These are phyloP conservation scores for Drosophila kuntzei DNA, from an alignment of 2,888 invertebrate genomes.

Conservation along the genomic window DNA sequence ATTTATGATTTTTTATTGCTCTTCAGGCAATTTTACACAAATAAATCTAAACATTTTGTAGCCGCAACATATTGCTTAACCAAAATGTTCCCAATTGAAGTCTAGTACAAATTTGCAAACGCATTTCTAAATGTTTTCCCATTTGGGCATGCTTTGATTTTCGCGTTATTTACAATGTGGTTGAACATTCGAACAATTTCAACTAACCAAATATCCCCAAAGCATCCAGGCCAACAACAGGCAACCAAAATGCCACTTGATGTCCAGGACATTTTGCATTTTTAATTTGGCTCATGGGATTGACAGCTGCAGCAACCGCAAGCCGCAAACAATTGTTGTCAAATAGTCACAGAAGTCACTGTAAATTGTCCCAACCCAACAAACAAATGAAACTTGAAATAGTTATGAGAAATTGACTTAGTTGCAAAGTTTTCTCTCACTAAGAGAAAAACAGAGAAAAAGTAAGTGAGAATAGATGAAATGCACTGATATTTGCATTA, in stretches of 20 bases:
- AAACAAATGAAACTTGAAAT: slow-evolving; percentile 41
- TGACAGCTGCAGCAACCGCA: slow-evolving; percentile 42
- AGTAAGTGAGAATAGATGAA: slow-evolving; percentile 20
- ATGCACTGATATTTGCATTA: slow-evolving; percentile 34
- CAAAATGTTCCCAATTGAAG: background rate
- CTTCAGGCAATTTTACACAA: background rate
- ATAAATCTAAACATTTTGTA: background rate
- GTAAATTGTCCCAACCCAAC: background rate
- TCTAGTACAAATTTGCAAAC: background rate
- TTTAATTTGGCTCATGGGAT: slow-evolving; percentile 60
- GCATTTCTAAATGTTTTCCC: slow-evolving; percentile 15
- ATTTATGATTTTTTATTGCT: background rate
- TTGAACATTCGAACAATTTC: slow-evolving; percentile 28
- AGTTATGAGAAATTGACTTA: slow-evolving; percentile 44
- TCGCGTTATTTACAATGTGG: slow-evolving; percentile 57
- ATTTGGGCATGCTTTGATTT: slow-evolving; percentile 20
- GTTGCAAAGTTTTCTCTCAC: slow-evolving; percentile 42
- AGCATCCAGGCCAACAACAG: background rate
- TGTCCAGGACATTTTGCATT: slow-evolving; percentile 53
- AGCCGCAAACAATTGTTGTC: slow-evolving; percentile 65
- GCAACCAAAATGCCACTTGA: slow-evolving; percentile 41
- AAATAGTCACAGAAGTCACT: slow-evolving; percentile 26
- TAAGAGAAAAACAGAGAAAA: background rate
- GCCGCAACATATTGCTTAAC: background rate
- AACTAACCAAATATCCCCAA: slow-evolving; percentile 29